phyloP scores from a whole-genome alignment of 1,140 invertebrate genomes.

The Teleopsis dalmanni region DNA sequence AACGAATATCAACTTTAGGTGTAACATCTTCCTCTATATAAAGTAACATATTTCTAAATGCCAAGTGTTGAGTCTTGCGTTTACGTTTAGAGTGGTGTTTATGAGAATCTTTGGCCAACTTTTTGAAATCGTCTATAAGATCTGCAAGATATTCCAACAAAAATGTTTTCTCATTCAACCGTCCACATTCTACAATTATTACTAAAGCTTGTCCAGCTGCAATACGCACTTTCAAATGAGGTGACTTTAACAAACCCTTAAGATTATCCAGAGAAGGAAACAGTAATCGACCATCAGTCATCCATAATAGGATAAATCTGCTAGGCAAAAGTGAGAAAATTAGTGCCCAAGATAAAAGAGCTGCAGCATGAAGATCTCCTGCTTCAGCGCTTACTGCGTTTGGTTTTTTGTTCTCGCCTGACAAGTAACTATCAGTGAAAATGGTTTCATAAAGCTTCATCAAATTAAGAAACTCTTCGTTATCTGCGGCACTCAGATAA shows the following conservation, averaged over 20 bases:
- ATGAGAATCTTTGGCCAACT: constrained; percentile 84
- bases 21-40: constrained; percentile 62
- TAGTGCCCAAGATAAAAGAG: constrained; percentile 78
- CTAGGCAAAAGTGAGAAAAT: constrained; percentile 69
- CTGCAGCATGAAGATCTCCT: constrained; percentile 65
- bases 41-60: constrained; percentile 73
- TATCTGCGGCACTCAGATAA: constrained; percentile 72
- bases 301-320: constrained; percentile 53
- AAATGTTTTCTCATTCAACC: constrained; percentile 60
- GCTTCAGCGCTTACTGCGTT: constrained; percentile 58
- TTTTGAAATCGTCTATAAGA: constrained; percentile 57
- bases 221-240: constrained; percentile 78
- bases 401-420: constrained; percentile 64
- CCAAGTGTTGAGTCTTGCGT: constrained; percentile 82
- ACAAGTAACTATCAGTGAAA: constrained; percentile 76
- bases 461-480: constrained; percentile 62
- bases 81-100: constrained; percentile 91
- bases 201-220: constrained; percentile 85
- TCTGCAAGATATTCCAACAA: constrained; percentile 52
- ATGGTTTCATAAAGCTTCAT: constrained; percentile 71
- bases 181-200: constrained; percentile 74
- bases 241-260: constrained; percentile 63
- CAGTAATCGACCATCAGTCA: constrained; percentile 44
- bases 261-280: constrained; percentile 50
- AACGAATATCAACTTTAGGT: constrained; percentile 65